Evolutionary conservation across 2,888 invertebrate species (phyloP).

Genomic region (Hipparchia sbordonii): DNA sequence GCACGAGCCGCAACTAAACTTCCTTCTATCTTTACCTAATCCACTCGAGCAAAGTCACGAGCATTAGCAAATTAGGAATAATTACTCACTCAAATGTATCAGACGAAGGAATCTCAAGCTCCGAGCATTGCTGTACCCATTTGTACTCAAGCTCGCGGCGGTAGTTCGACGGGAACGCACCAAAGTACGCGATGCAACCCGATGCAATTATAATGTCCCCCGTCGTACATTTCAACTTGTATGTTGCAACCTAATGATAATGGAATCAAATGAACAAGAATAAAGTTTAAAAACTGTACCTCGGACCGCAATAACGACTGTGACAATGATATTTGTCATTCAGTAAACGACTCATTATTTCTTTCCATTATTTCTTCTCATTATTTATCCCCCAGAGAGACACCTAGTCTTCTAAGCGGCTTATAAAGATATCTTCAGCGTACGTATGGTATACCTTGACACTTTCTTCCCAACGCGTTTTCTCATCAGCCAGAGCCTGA

Average conservation of each 20-base stretch:
- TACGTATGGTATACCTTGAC: slow-evolving; percentile 76
- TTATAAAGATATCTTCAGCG: too few relatives aligned
- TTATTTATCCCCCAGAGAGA: too few relatives aligned
- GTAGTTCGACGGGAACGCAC: slow-evolving; percentile 91
- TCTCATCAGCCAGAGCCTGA: slow-evolving; percentile 93
- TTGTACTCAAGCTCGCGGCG: slow-evolving; percentile 85
- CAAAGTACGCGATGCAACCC: slow-evolving; percentile 94
- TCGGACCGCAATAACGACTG: too few relatives aligned
- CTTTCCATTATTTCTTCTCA: too few relatives aligned
- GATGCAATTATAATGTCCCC: slow-evolving; percentile 95
- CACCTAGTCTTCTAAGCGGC: too few relatives aligned
- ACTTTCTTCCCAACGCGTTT: slow-evolving; percentile 91
- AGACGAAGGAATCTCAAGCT: slow-evolving; percentile 88
- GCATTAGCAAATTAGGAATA: neutral
- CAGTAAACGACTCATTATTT: too few relatives aligned
- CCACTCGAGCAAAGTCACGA: too few relatives aligned
- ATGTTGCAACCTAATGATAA: slow-evolving; percentile 81
- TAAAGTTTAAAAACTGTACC: too few relatives aligned
- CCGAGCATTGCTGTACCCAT: slow-evolving; percentile 87
- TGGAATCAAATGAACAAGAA: too few relatives aligned
- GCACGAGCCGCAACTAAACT: too few relatives aligned
- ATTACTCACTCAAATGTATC: slow-evolving; percentile 83
- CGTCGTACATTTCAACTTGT: slow-evolving; percentile 87
- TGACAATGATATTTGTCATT: too few relatives aligned
- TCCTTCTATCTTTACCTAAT: too few relatives aligned